phyloP scores from a whole-genome alignment of 2,888 invertebrate species.

The Eucera pruinosa region DNA sequence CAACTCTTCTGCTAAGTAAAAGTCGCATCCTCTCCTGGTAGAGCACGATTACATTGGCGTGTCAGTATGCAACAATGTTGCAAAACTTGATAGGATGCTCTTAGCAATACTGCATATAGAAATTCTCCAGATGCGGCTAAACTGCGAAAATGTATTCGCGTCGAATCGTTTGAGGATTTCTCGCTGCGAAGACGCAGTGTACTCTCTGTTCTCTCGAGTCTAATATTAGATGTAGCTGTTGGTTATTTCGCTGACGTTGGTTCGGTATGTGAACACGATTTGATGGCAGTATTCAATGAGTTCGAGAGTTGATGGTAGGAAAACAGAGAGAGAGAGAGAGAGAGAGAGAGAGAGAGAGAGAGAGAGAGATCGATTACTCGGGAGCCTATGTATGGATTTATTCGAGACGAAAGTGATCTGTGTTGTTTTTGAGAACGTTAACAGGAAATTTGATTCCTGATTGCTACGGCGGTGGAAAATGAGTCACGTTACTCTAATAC shows the following conservation, averaged over 20 bases:
- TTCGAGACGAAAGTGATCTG: constrained; percentile 1
- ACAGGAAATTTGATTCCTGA: constrained; percentile 4
- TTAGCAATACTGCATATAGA: not conserved
- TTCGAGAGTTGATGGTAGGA: not conserved
- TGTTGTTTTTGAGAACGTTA: constrained; percentile 3
- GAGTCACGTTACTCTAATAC: not conserved
- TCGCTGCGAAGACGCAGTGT: not conserved
- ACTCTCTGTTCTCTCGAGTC: no score
- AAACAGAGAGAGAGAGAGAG: no score
- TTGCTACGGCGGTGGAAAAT: not conserved
- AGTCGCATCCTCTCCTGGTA: constrained; percentile 22
- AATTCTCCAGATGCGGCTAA: no score
- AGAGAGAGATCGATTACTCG: not conserved
- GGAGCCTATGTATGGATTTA: not conserved
- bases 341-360: no score
- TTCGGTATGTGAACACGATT: not conserved
- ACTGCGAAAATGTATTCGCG: not conserved
- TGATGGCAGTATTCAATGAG: constrained; percentile 7
- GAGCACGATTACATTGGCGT: not conserved
- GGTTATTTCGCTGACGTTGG: not conserved
- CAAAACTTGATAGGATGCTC: not conserved
- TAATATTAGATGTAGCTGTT: not conserved
- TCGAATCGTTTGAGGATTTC: not conserved
- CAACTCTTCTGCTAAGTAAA: constrained; percentile 20
- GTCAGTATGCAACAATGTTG: constrained; percentile 7